Base-by-base conservation (phyloP, 1,140 invertebrate genomes). In the Agrilus planipennis region DNA sequence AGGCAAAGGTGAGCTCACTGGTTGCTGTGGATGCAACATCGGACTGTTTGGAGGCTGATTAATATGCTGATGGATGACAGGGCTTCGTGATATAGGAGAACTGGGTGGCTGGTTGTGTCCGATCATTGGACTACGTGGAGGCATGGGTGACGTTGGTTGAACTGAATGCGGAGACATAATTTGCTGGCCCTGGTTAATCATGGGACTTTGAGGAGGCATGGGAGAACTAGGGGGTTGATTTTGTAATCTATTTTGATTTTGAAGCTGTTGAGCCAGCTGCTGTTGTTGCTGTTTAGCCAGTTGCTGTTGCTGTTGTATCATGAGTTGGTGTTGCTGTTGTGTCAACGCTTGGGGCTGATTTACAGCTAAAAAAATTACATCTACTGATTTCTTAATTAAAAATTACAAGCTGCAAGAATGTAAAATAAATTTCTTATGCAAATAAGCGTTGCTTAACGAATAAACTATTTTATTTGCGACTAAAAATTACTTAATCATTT, bases 41-140 rank as follows among this genome's bases (percentile, higher is more conserved):
- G 71, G 70, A 34, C 69, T 72, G 4, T 62, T 68, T 47, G 70
- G 71, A 1, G 65, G 55, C 44, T 62, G 55, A 34, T 53, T 54
- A 4, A 72, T 53, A 49, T 68, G 66, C 28, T 69, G 62, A 18
- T 72, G 71, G 10, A 74, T 60, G 46, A 71, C 69, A 2, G 77
- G 76, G 49, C 75, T 80, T 16, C 77, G 65, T 3, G 75, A 69
- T 51, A 77, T 65, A 0, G 79, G 79, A 0, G 78, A 81, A 31
- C 64, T 70, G 11, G 35, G 42, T 1, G 59, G 57, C n/a, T n/a
- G n/a, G n/a, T n/a, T n/a, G n/a, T n/a, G n/a, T n/a, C n/a, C n/a
- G 20, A 56, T 36, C 53, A 57, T 54, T 2, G 58, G 57, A 39
- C 53, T 58, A 29, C 47, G 53, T n/a, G 55, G 55, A 16, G 63